A percentile compares a stretch with the other conserved stretches of the same genome.
Evolutionary conservation across 2,113 vertebrate species (phyloP).

Genomic region (Xenopus borealis): DNA sequence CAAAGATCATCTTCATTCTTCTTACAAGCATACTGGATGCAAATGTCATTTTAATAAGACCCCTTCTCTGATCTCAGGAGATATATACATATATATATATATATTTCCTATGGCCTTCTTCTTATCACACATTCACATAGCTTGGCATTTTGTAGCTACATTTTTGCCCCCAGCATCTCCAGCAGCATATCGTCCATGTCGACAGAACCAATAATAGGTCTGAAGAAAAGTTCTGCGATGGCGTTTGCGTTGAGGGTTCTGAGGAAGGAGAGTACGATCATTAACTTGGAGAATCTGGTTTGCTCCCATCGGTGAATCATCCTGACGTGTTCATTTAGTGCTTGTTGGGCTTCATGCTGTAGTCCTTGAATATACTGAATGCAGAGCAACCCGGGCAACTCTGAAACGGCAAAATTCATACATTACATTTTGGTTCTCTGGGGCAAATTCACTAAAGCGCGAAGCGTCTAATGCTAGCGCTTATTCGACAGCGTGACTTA

Average conservation of each 20-base stretch:
- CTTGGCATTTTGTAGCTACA: slow-evolving; percentile 47
- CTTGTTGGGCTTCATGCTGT: slow-evolving; percentile 88
- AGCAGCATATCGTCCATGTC: slow-evolving; percentile 96
- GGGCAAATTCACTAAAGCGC: too few relatives aligned
- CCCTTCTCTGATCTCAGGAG: too few relatives aligned
- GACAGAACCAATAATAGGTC: slow-evolving; percentile 86
- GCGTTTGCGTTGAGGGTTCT: slow-evolving; percentile 80
- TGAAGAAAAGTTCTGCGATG: slow-evolving; percentile 91
- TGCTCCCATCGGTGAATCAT: slow-evolving; percentile 79
- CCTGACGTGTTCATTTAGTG: slow-evolving; percentile 85
- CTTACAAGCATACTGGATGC: too few relatives aligned
- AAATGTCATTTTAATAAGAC: too few relatives aligned
- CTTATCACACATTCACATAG: neutral
- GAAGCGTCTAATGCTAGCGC: too few relatives aligned
- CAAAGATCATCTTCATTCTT: too few relatives aligned
- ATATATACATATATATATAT: neutral
- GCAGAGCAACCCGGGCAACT: slow-evolving; percentile 84
- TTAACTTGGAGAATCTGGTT: slow-evolving; percentile 84
- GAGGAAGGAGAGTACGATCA: slow-evolving; percentile 84
- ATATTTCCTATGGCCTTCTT: neutral
- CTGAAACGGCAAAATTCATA: slow-evolving; percentile 60
- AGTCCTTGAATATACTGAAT: slow-evolving; percentile 89
- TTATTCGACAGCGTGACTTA: too few relatives aligned
- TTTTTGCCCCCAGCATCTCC: slow-evolving; percentile 93
- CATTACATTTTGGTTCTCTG: too few relatives aligned